phyloP scores from a whole-genome alignment of 2,113 vertebrate species.

The Columba livia region DNA sequence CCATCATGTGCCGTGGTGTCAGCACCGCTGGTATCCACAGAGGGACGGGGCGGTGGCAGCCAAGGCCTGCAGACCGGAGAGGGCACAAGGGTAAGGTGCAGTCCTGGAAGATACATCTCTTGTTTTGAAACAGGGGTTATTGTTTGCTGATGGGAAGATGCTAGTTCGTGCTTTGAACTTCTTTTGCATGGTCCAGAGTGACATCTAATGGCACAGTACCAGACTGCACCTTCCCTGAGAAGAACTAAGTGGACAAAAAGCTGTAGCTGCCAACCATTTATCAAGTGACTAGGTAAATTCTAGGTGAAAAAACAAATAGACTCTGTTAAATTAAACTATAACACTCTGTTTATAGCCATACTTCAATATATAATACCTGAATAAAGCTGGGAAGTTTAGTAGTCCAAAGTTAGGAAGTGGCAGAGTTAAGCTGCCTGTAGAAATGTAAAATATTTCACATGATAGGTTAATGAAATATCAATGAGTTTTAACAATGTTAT shows the following conservation, averaged over 20 bases:
- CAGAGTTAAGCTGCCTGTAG: not conserved
- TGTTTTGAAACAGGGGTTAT: not conserved
- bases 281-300: not conserved
- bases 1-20: not conserved
- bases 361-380: not conserved
- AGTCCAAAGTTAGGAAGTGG: not conserved
- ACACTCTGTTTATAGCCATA: not conserved
- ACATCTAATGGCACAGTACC: slow-evolving; percentile 42
- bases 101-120: not conserved
- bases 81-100: not conserved
- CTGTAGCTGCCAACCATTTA: not conserved
- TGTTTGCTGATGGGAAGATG: not conserved
- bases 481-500: not conserved
- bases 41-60: not conserved
- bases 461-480: not conserved
- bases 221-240: not conserved
- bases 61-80: not conserved
- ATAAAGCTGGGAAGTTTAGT: not conserved
- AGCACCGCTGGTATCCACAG: not conserved
- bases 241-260: not conserved
- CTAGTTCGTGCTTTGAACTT: not conserved
- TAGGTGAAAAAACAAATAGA: not conserved
- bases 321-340: not conserved
- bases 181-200: not conserved
- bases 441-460: not conserved